Evolutionary conservation across 2,888 invertebrate genomes (phyloP), one percentile per base, ranked within the genome.

Genomic region (Pollenia griseotomentosa): DNA sequence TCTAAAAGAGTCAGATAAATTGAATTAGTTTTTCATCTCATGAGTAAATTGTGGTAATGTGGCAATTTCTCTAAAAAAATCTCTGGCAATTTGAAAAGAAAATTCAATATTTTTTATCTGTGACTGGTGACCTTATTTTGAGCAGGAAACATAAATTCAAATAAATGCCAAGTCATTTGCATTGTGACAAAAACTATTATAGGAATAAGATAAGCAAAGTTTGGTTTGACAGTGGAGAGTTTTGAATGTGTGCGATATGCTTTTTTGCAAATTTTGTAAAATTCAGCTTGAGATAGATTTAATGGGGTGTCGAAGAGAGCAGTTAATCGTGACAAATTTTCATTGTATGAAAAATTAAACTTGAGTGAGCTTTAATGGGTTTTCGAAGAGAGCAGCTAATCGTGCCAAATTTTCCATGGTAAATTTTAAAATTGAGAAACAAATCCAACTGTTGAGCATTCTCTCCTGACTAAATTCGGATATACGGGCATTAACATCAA

Each of bases 121-220:
- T 55, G 44, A 80, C 66, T 59, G 68, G 40, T 84, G 79, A 74
- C 80, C 75, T 63, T 65, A 51, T 75, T 81, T 75, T 23, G n/a
- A 5, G 11, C 51, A 61, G 68, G 51, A 61, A 61, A 68, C 33
- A 53, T 68, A 68, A 75, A 83, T 70, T 53, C 1, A 61, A 16
- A 53, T 68, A 68, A 75, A 83, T 70, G 44, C 1, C 3, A 40
- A 51, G 70, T 53, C 53, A 23, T 46, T 74, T 48, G 9, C 11
- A 9, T 40, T 44, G 42, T 57, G 70, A 12, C 73, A 46, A 73
- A n/a, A 57, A 66, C 55, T n/a, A 42, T 66, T 55, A 66, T 7
- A 12, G 40, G 4, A 42, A 19, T 51, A n/a, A 14, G 14, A 40
- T 33, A 16, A 40, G 59, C 9, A 7, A 66, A 46, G 11, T 8